These are phyloP conservation scores for Aplysina aerophoba DNA, from an alignment of 37 sponge, comb jelly and placozoan genomes.

Conservation along the genomic window DNA sequence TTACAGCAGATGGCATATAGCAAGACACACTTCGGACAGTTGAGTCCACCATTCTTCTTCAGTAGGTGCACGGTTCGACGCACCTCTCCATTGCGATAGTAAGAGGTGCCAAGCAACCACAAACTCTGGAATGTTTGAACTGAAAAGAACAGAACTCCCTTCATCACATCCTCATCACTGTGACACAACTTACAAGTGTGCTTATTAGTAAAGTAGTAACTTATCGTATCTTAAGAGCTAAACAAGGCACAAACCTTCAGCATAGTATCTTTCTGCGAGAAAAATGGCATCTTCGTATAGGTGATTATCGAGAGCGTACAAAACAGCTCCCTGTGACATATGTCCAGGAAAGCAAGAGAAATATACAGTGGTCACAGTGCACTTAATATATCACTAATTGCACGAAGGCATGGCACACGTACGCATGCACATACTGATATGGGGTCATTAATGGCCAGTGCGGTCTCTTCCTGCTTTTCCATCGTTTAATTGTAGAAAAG, in stretches of 20 bases:
- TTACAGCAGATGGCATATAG: constrained; percentile 86
- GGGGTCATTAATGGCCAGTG: too few species aligned
- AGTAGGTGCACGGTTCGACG: constrained; percentile 76
- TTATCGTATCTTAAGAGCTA: not conserved
- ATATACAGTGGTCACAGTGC: too few species aligned
- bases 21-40: constrained; percentile 63
- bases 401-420: too few species aligned
- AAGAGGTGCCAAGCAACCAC: constrained; percentile 85
- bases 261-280: constrained; percentile 88
- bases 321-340: constrained; percentile 89
- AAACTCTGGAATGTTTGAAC: constrained; percentile 59
- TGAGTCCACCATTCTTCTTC: constrained; percentile 29
- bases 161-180: too few species aligned
- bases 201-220: not conserved
- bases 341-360: not conserved
- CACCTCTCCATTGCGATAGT: constrained; percentile 74
- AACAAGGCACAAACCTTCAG: constrained; percentile 75
- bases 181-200: not conserved
- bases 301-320: constrained; percentile 83
- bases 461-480: too few species aligned
- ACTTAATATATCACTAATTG: too few species aligned
- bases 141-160: not conserved
- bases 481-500: too few species aligned
- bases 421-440: too few species aligned
- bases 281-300: constrained; percentile 86